Evolutionary conservation across 2,888 invertebrate genomes (phyloP).

Genomic region (Chrysolina oricalcia): DNA sequence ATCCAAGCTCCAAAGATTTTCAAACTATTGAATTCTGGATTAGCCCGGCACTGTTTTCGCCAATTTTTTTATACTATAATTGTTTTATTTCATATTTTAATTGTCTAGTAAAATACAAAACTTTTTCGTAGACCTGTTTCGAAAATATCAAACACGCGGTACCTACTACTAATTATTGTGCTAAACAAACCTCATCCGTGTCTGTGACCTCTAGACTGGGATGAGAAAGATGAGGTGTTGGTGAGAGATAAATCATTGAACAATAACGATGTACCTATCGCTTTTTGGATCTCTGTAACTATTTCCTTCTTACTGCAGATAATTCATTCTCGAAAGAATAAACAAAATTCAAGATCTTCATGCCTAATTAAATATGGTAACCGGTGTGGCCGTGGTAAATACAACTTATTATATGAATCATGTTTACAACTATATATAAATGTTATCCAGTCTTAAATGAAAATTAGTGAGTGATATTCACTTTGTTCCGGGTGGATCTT

Average conservation of each 20-base stretch:
- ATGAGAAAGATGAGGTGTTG: conserved; percentile 5
- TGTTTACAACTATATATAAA: conserved; percentile 26
- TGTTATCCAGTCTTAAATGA: conserved; percentile 4
- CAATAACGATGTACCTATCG: conserved; percentile 17
- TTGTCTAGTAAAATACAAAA: too few species aligned
- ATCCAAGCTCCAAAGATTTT: too few species aligned
- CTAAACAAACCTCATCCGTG: too few species aligned
- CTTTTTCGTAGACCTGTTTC: neutral
- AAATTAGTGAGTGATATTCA: conserved; percentile 19
- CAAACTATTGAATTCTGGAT: too few species aligned
- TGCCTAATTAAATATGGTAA: conserved; percentile 63
- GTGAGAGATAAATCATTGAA: conserved; percentile 19
- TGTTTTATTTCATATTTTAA: too few species aligned
- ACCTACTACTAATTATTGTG: too few species aligned
- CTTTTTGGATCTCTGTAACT: conserved; percentile 11
- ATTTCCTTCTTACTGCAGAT: conserved; percentile 17
- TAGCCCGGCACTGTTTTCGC: too few species aligned
- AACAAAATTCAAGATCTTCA: conserved; percentile 57
- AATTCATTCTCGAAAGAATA: conserved; percentile 21
- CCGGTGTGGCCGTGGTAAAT: conserved; percentile 24
- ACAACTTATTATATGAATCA: conserved; percentile 26
- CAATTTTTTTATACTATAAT: too few species aligned
- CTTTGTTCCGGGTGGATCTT: conserved; percentile 25
- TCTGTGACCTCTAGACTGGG: conserved; percentile 11
- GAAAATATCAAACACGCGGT: neutral